These are phyloP conservation scores for Leptogaster cylindrica DNA, from an alignment of 2,888 invertebrate species.

Conservation along the genomic window DNA sequence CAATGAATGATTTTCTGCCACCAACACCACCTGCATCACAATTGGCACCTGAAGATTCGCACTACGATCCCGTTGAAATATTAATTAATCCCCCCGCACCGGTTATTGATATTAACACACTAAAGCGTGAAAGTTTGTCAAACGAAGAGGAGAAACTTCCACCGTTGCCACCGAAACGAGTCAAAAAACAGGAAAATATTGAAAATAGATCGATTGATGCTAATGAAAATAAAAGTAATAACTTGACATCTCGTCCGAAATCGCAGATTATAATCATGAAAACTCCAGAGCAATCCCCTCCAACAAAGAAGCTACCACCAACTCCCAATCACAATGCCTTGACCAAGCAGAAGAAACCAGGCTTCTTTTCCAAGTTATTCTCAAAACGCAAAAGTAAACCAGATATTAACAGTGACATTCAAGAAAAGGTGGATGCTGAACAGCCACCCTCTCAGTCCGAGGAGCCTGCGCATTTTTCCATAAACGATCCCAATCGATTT, in stretches of 20 bases:
- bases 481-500: constrained; percentile 55
- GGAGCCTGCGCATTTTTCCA: constrained; percentile 56
- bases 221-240: constrained; percentile 49
- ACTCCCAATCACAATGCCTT: constrained; percentile 59
- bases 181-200: constrained; percentile 65
- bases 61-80: constrained; percentile 60
- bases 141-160: constrained; percentile 72
- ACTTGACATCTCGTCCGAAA: constrained; percentile 52
- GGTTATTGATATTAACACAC: constrained; percentile 63
- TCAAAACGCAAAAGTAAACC: constrained; percentile 66
- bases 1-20: constrained; percentile 67
- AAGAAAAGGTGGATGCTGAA: constrained; percentile 34
- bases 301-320: constrained; percentile 66
- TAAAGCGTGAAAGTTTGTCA: constrained; percentile 65
- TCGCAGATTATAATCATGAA: constrained; percentile 59
- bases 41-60: constrained; percentile 60
- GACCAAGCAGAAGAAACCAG: constrained; percentile 68
- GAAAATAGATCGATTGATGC: constrained; percentile 57
- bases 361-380: constrained; percentile 71
- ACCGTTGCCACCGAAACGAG: constrained; percentile 81
- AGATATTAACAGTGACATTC: constrained; percentile 55
- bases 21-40: constrained; percentile 58
- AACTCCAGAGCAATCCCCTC: constrained; percentile 61
- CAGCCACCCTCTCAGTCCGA: constrained; percentile 53
- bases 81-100: constrained; percentile 62